phyloP scores from a whole-genome alignment of 1,140 invertebrate species.

The Drosophila seguyi region DNA sequence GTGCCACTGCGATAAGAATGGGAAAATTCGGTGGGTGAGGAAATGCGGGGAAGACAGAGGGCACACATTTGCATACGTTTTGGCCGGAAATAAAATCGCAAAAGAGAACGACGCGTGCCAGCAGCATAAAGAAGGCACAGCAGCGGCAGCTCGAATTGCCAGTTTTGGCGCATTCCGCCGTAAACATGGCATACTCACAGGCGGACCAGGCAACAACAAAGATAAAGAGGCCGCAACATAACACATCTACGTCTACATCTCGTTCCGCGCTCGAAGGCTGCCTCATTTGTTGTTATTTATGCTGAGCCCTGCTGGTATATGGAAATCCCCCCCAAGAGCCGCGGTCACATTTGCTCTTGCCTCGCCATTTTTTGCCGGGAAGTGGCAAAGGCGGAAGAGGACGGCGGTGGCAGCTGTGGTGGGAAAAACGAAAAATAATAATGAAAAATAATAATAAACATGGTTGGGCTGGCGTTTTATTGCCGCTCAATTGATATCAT shows the following conservation, averaged over 20 bases:
- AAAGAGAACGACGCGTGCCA: constrained; percentile 67
- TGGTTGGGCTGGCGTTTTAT: constrained; percentile 65
- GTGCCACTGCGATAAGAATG: constrained; percentile 57
- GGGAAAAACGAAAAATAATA: constrained; percentile 40
- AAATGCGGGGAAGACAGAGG: constrained; percentile 10
- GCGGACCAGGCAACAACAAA: constrained; percentile 45
- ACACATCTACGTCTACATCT: constrained; percentile 3
- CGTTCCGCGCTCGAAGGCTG: constrained; percentile 6
- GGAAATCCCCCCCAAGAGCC: constrained; percentile 52
- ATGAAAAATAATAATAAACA: constrained; percentile 77
- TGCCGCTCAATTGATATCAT: constrained; percentile 75
- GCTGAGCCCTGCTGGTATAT: constrained; percentile 64
- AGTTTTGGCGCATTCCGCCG: constrained; percentile 20
- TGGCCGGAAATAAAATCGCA: constrained; percentile 66
- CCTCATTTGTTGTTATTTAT: constrained; percentile 82
- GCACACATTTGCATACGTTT: constrained; percentile 71
- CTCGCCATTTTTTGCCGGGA: constrained; percentile 19
- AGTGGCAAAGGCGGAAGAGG: constrained; percentile 15
- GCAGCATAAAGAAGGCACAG: constrained; percentile 57
- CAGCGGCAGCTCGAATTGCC: constrained; percentile 21
- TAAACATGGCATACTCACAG: constrained; percentile 60
- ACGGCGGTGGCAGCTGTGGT: constrained; percentile 7
- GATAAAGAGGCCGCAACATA: constrained; percentile 73
- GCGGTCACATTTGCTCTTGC: constrained; percentile 43
- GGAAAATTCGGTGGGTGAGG: constrained; percentile 5